Conservation (phyloP, 2,113 vertebrate species). For the Oreochromis tanganicae region DNA sequence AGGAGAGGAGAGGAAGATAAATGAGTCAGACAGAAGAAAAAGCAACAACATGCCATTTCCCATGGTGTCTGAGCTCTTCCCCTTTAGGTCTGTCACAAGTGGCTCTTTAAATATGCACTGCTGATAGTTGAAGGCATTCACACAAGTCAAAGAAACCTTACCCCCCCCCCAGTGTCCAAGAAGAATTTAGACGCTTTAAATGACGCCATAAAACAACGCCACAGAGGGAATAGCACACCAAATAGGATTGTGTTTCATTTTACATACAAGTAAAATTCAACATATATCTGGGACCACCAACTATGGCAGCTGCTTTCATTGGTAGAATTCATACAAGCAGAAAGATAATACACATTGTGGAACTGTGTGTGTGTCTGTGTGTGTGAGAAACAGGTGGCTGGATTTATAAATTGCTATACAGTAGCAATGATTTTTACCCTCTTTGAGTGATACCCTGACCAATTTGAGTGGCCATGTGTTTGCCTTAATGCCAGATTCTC, state of each 20-base stretch:
- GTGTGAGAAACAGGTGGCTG: conserved; percentile 46
- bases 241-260: conserved; percentile 46
- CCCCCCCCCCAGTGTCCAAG: not conserved
- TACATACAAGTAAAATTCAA: conserved; percentile 40
- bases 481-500: conserved; percentile 34
- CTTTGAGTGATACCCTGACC: conserved; percentile 25
- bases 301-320: conserved; percentile 38
- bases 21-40: not conserved
- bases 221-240: not conserved
- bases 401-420: conserved; percentile 47
- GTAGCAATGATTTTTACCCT: conserved; percentile 42
- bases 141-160: conserved; percentile 24
- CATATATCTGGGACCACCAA: conserved; percentile 47
- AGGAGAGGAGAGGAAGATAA: not conserved
- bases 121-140: not conserved
- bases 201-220: conserved; percentile 17
- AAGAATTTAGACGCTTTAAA: conserved; percentile 44
- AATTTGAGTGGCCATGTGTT: conserved; percentile 46
- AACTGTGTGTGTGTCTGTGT: not conserved
- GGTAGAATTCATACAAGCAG: not conserved
- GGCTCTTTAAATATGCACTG: not conserved
- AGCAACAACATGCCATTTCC: not conserved
- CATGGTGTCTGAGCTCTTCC: not conserved
- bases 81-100: not conserved
- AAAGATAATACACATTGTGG: conserved; percentile 7